A percentile compares a stretch with the other conserved stretches of the same genome.
These are phyloP conservation scores for Lytechinus variegatus DNA, from an alignment of 35 echinoderm and acorn worm genomes.

Conservation along the genomic window DNA sequence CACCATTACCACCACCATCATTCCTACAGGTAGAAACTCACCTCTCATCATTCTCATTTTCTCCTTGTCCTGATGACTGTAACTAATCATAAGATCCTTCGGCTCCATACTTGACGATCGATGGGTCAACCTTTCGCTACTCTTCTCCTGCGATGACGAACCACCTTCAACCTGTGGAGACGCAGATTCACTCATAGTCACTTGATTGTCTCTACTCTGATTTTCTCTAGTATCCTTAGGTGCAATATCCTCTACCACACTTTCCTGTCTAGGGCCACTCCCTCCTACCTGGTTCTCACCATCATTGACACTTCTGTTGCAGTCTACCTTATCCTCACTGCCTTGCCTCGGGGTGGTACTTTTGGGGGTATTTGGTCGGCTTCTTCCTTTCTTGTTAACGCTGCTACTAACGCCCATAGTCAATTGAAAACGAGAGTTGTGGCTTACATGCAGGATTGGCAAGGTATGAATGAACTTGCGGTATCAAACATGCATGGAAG, in stretches of 20 bases:
- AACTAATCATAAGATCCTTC: conserved; percentile 94
- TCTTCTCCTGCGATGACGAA: background rate
- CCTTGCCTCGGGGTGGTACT: background rate
- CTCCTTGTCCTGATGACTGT: conserved; percentile 93
- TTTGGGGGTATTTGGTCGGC: background rate
- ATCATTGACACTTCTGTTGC: background rate
- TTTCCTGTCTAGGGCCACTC: background rate
- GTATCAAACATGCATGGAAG: background rate
- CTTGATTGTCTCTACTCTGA: background rate
- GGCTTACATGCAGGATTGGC: background rate
- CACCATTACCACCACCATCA: background rate
- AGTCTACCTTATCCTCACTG: background rate
- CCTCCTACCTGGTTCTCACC: background rate
- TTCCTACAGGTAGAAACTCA: conserved; percentile 2
- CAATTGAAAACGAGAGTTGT: background rate
- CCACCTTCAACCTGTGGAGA: background rate
- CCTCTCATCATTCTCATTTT: conserved; percentile 87
- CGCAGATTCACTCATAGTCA: background rate
- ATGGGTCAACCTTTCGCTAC: background rate
- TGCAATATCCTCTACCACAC: background rate
- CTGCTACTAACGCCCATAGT: background rate
- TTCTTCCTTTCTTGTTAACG: background rate
- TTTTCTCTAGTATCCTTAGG: background rate
- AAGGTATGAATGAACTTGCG: background rate
- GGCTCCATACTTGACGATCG: conserved; percentile 76